Percentiles rank a stretch among this genome's conserved stretches.
Conservation (phyloP, 2,797 vertebrate species). For the Epinephelus coioides region DNA sequence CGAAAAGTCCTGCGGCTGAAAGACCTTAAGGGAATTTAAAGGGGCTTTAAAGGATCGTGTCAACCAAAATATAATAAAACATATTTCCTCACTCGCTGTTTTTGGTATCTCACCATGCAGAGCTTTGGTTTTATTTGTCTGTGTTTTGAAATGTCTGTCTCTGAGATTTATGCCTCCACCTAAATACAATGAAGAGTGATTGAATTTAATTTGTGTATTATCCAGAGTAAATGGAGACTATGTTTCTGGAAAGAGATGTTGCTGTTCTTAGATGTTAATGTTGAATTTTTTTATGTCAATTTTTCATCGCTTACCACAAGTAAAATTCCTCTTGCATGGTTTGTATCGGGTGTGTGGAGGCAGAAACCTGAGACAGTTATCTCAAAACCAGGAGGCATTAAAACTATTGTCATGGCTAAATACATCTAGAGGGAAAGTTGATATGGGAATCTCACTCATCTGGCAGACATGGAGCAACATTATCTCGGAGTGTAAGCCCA, state of each 20-base stretch:
- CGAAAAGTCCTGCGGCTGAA: background rate
- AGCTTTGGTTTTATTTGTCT: slow-evolving; percentile 9
- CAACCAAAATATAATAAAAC: background rate
- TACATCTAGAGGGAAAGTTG: background rate
- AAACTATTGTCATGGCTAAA: background rate
- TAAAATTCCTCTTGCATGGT: background rate
- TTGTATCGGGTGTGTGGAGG: background rate
- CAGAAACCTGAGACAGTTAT: background rate
- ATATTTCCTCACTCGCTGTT: background rate
- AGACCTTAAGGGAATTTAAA: background rate
- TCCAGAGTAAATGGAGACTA: background rate
- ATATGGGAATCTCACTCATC: too few species aligned
- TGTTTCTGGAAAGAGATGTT: background rate
- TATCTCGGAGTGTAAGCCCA: too few species aligned
- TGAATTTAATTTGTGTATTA: background rate
- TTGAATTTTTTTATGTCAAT: background rate
- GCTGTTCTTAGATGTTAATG: background rate
- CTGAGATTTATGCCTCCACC: background rate
- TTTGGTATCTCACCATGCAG: background rate
- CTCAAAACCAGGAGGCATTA: background rate
- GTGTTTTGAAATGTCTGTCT: background rate
- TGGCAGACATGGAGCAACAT: too few species aligned
- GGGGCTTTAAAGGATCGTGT: background rate
- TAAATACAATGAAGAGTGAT: slow-evolving; percentile 7
- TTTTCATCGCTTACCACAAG: background rate